Conservation (phyloP, 2,888 invertebrate genomes). For the Sclerodermus sp. region DNA sequence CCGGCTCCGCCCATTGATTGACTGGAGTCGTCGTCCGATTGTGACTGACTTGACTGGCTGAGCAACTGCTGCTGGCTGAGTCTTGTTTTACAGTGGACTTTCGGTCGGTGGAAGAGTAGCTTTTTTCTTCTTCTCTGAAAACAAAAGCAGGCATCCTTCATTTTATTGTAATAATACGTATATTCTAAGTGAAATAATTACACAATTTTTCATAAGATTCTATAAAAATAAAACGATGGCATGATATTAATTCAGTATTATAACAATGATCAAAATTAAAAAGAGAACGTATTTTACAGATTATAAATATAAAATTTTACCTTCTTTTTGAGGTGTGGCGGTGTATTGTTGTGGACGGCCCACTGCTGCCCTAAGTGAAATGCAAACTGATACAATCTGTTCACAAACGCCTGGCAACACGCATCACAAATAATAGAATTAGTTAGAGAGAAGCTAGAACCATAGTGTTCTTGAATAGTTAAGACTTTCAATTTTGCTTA, state of each 20-base stretch:
- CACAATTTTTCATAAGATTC: slow-evolving; percentile 47
- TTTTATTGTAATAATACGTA: no score
- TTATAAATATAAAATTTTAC: slow-evolving; percentile 53
- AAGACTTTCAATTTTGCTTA: slow-evolving; percentile 18
- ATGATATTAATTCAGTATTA: no score
- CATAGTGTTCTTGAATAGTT: slow-evolving; percentile 29
- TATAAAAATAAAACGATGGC: no score
- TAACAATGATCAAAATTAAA: no score
- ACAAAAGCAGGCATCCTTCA: background rate
- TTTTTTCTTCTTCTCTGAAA: slow-evolving; percentile 73
- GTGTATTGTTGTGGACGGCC: slow-evolving; percentile 64
- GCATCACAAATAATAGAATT: slow-evolving; percentile 59
- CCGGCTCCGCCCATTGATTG: slow-evolving; percentile 53
- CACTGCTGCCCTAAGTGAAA: slow-evolving; percentile 84
- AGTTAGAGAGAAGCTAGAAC: slow-evolving; percentile 54
- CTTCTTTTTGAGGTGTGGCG: slow-evolving; percentile 68
- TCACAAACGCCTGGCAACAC: slow-evolving; percentile 64
- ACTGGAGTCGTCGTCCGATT: slow-evolving; percentile 56
- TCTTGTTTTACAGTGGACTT: slow-evolving; percentile 78
- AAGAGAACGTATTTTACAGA: no score
- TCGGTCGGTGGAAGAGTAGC: slow-evolving; percentile 84
- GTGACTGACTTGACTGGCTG: slow-evolving; percentile 47
- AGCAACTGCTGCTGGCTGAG: slow-evolving; percentile 52
- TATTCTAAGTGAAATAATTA: slow-evolving; percentile 10
- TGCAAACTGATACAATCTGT: slow-evolving; percentile 69